Evolutionary conservation across 2,797 vertebrate genomes (phyloP).

Genomic region (Pangasius djambal): DNA sequence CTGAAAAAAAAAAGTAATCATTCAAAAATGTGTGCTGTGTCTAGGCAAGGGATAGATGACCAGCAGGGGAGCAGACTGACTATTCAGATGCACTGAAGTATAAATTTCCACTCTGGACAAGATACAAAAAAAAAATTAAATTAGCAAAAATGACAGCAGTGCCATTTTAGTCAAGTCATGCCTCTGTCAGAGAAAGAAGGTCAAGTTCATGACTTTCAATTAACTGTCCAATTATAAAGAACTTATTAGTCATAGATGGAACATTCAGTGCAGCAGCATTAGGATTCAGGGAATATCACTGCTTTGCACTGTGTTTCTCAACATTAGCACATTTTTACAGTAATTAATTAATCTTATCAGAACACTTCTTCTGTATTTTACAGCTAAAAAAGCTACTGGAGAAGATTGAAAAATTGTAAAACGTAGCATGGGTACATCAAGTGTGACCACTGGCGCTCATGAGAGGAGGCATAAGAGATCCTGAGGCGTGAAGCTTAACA

Average conservation of each 20-base stretch:
- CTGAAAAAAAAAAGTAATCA: not conserved
- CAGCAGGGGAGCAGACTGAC: not conserved
- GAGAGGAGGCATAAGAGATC: not conserved
- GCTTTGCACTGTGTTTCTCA: conserved; percentile 5
- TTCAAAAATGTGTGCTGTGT: not conserved
- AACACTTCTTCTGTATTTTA: not conserved
- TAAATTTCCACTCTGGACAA: not conserved
- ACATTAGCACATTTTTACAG: not conserved
- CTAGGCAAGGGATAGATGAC: not conserved
- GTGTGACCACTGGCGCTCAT: not conserved
- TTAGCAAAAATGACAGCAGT: conserved; percentile 2
- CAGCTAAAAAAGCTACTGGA: not conserved
- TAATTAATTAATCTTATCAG: conserved; percentile 5
- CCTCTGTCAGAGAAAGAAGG: conserved; percentile 5
- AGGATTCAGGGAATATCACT: not conserved
- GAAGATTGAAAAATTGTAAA: not conserved
- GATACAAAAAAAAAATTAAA: not conserved
- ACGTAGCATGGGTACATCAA: not conserved
- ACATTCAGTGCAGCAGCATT: not conserved
- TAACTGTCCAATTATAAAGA: conserved; percentile 17
- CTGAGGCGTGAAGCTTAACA: not conserved
- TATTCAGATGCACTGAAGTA: not conserved
- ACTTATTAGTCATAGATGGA: not conserved
- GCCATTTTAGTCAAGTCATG: conserved; percentile 10
- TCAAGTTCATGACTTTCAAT: conserved; percentile 25